A percentile compares a stretch with the other conserved stretches of the same genome.
These are phyloP conservation scores for Drosophila fuyamai DNA, from an alignment of 1,140 invertebrate species.

Conservation along the genomic window DNA sequence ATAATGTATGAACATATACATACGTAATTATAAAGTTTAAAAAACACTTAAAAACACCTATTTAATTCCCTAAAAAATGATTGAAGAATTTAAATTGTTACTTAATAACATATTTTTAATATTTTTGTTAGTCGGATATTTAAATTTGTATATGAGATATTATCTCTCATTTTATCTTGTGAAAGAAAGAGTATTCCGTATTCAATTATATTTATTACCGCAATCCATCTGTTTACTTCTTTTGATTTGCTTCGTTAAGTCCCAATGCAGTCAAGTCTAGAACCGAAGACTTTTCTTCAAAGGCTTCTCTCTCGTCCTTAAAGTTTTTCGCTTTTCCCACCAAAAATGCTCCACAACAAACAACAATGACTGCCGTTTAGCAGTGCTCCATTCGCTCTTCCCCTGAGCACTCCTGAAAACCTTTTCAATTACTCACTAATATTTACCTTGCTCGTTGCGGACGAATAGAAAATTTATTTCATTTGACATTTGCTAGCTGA, in stretches of 20 bases:
- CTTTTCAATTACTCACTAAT: conserved; percentile 64
- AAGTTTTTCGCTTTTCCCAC: conserved; percentile 16
- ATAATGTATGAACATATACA: too few relatives aligned
- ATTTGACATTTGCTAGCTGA: conserved; percentile 53
- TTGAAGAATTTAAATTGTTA: too few relatives aligned
- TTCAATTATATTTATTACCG: too few relatives aligned
- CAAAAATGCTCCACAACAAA: conserved; percentile 38
- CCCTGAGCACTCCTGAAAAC: conserved; percentile 11
- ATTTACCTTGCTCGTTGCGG: conserved; percentile 50
- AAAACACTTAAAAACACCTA: too few relatives aligned
- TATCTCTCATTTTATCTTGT: neutral
- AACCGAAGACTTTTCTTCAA: conserved; percentile 7
- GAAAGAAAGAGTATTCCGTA: neutral
- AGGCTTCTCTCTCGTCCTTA: conserved; percentile 6
- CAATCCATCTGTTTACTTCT: conserved; percentile 11
- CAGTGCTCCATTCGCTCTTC: neutral
- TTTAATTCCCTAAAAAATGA: too few relatives aligned
- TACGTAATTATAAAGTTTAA: too few relatives aligned
- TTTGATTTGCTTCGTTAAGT: conserved; percentile 49
- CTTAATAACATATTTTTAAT: too few relatives aligned
- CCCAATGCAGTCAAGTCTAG: conserved; percentile 21
- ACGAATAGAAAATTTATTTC: conserved; percentile 58
- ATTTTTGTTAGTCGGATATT: too few relatives aligned
- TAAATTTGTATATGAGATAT: too few relatives aligned
- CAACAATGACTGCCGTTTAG: conserved; percentile 56